A percentile compares a stretch with the other conserved stretches of the same genome.
These are phyloP conservation scores for Sarcophaga bullata DNA, from an alignment of 1,140 invertebrate genomes.

Conservation along the genomic window DNA sequence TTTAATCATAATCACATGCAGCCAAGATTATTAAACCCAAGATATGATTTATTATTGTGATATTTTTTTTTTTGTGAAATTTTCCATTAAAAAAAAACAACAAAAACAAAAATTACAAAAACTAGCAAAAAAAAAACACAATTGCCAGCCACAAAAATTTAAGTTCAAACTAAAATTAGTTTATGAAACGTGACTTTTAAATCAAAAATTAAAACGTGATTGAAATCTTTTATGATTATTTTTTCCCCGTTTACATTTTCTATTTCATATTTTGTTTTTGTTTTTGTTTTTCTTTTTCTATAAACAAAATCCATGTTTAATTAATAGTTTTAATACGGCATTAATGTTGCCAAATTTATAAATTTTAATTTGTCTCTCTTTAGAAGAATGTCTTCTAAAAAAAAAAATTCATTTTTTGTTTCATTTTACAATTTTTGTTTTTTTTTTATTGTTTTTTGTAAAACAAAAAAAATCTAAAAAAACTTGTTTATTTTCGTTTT, in stretches of 20 bases:
- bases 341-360: neutral
- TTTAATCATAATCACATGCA: neutral
- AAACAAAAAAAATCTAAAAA: too few relatives aligned
- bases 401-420: too few relatives aligned
- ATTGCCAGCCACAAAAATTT: neutral
- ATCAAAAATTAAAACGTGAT: constrained; percentile 1
- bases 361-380: neutral
- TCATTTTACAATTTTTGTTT: too few relatives aligned
- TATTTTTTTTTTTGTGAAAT: neutral
- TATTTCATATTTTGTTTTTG: too few relatives aligned
- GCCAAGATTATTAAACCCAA: neutral
- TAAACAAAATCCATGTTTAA: neutral
- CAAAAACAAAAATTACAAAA: too few relatives aligned
- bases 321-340: neutral
- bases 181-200: constrained; percentile 21
- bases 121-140: neutral
- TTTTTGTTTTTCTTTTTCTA: too few relatives aligned
- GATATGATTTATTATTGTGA: constrained; percentile 2
- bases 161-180: neutral
- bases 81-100: constrained; percentile 18
- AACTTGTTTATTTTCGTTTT: too few relatives aligned
- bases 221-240: constrained; percentile 25
- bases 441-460: too few relatives aligned
- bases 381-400: too few relatives aligned
- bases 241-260: neutral